Evolutionary conservation across 2,888 invertebrate species (phyloP).

Genomic region (Plebejus anna): DNA sequence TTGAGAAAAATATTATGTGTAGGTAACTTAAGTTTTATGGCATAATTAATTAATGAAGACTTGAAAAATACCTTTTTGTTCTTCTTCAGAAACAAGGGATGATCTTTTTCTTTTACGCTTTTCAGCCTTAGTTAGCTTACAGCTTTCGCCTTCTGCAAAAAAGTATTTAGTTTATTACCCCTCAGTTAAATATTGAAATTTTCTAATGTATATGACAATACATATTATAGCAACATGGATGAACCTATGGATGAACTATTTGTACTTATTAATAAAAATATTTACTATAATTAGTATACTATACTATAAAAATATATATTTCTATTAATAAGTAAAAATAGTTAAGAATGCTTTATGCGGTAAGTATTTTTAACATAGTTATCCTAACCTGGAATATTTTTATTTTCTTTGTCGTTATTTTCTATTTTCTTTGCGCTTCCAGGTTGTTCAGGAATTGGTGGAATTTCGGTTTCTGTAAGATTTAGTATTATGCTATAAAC

Average conservation of each 20-base stretch:
- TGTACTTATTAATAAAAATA: too few species aligned
- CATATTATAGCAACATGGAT: too few species aligned
- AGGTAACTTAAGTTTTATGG: neutral
- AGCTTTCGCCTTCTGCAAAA: neutral
- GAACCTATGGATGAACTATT: too few species aligned
- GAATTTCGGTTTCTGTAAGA: constrained; percentile 22
- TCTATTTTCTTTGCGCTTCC: neutral
- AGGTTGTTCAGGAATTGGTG: neutral
- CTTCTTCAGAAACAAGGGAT: constrained; percentile 3
- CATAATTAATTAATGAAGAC: neutral
- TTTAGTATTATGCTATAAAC: neutral
- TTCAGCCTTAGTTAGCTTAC: neutral
- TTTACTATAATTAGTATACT: too few species aligned
- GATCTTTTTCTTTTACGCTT: constrained; percentile 25
- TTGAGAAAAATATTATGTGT: too few species aligned
- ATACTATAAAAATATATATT: too few species aligned
- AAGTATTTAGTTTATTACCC: neutral
- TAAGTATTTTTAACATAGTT: neutral
- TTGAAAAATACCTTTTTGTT: neutral
- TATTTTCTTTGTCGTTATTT: neutral
- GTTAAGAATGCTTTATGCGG: neutral
- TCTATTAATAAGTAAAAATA: neutral
- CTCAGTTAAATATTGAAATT: neutral
- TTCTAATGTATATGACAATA: neutral
- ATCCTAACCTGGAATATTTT: constrained; percentile 4